Evolutionary conservation across 2,113 vertebrate species (phyloP).

Genomic region (Aptenodytes forsteri): DNA sequence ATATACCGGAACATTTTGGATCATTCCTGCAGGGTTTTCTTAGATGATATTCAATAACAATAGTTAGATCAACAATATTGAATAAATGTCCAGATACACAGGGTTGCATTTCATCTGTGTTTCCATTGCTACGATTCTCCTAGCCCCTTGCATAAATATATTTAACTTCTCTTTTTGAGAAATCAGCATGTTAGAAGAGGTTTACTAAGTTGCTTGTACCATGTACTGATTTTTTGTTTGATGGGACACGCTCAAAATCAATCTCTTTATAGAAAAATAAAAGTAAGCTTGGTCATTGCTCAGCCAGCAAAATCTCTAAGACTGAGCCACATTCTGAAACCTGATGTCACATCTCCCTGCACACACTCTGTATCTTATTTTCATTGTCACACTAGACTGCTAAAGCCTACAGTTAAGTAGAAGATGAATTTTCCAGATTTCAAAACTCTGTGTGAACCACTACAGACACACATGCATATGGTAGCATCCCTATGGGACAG

Average conservation of each 20-base stretch:
- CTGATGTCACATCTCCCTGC: neutral
- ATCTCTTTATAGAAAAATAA: neutral
- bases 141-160: neutral
- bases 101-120: neutral
- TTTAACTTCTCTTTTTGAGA: conserved; percentile 8
- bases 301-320: neutral
- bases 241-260: neutral
- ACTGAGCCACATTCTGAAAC: neutral
- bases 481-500: neutral
- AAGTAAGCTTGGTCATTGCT: neutral
- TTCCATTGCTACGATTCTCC: neutral
- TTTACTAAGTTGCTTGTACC: neutral
- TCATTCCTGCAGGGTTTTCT: neutral
- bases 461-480: neutral
- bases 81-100: neutral
- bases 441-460: neutral
- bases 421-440: conserved; percentile 4
- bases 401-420: neutral
- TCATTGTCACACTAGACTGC: neutral
- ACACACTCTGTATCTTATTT: neutral
- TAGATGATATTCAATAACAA: neutral
- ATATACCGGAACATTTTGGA: neutral
- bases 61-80: neutral
- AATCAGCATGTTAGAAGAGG: neutral
- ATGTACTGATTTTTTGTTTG: neutral